Evolutionary conservation across 2,113 vertebrate genomes (phyloP).

Genomic region (Propithecus coquereli): DNA sequence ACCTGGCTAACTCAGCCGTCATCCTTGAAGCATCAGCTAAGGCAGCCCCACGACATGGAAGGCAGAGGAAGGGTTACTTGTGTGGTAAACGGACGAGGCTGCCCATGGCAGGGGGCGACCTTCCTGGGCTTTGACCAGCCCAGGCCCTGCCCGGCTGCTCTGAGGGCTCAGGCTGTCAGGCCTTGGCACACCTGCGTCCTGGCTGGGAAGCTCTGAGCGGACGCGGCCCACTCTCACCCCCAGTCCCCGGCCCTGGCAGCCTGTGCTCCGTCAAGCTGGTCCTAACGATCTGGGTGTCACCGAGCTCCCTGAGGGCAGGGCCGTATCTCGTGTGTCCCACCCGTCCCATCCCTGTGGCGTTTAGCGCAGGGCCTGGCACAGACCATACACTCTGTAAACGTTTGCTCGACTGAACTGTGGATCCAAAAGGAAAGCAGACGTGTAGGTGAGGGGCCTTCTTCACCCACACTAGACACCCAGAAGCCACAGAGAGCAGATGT

Average conservation of each 20-base stretch:
- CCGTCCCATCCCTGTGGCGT: rapidly evolving
- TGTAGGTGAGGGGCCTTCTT: background rate
- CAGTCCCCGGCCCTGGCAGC: rapidly evolving
- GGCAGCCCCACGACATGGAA: rapidly evolving
- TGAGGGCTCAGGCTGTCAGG: background rate
- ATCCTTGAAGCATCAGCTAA: background rate
- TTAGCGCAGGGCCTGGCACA: background rate
- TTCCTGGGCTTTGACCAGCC: background rate
- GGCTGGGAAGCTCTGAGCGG: background rate
- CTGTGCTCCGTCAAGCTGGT: rapidly evolving
- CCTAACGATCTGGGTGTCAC: rapidly evolving
- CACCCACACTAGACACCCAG: background rate
- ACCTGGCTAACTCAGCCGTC: background rate
- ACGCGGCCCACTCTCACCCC: background rate
- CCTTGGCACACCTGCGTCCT: background rate
- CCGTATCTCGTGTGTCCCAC: rapidly evolving
- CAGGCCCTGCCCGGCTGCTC: background rate
- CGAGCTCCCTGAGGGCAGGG: too few species aligned
- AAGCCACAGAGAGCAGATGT: background rate
- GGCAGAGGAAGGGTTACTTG: background rate
- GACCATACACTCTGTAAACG: too few species aligned
- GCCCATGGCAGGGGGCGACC: rapidly evolving
- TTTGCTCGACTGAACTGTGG: background rate
- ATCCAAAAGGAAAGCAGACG: background rate
- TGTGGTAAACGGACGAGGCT: rapidly evolving